Base-by-base conservation (phyloP, 2,888 invertebrate genomes). In the Clitarchus hookeri region DNA sequence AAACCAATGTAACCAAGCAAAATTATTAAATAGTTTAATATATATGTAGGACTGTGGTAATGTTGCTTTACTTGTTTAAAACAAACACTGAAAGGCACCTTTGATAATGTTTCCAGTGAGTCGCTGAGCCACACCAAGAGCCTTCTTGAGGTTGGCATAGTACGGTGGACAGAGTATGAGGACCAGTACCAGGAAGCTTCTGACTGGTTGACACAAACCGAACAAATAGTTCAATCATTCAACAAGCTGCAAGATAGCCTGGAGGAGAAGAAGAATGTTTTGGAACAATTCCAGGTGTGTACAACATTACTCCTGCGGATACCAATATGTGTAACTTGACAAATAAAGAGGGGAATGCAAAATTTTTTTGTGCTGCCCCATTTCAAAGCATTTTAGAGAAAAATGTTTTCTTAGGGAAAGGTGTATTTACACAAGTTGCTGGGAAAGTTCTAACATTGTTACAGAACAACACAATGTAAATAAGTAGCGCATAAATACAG, bases 151-250 rank as follows among this genome's bases (percentile, higher is more conserved):
- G 94, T 95, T 88, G 98, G 97, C 89, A 96, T 98, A 90, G 97
- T 97, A 0, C 97, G 97, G 91, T 98, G 98, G 98, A 97, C 97
- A 0, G 98, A 98, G 91, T 98, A 98, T 90, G 97, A 98, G 92
- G 97, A 97, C 91, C 97, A 97, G 90, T 97, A 97, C 91, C 95
- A 95, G 90, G 97, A 97, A 92, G 97, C 97, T 88, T 93, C 96
- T 89, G 96, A 97, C 90, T 98, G 98, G 98, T 92, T 98, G 90
- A 96, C 94, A 53, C 95, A 96, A 93, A 97, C 97, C 88, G 98
- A 98, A 91, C 94, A 95, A 88, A 92, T 97, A 89, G 96, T 98
- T n/a, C 97, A 97, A 91, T 95, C 96, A 6, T 98, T 96, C 91
- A 97, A 97, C 89, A 97, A 97, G 91, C 93, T 97, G 84, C 98